phyloP scores from a whole-genome alignment of 2,888 invertebrate genomes.

The Litoditis marina region DNA sequence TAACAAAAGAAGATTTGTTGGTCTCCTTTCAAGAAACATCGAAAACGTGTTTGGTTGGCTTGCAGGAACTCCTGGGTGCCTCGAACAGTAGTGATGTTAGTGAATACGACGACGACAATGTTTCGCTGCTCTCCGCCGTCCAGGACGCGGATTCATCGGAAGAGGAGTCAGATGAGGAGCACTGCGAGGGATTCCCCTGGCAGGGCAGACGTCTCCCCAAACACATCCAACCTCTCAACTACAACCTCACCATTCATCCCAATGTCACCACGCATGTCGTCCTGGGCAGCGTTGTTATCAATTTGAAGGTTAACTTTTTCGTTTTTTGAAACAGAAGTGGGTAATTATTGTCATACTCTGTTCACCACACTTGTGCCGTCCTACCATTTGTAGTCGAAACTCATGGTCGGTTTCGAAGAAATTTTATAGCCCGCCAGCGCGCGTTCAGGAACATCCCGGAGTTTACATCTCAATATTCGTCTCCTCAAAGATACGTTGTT shows the following conservation, averaged over 20 bases:
- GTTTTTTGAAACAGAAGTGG: constrained; percentile 9
- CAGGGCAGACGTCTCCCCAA: constrained; percentile 62
- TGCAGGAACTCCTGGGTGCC: too few relatives aligned
- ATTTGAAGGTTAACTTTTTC: constrained; percentile 18
- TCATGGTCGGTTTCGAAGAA: background rate
- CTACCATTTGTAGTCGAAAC: background rate
- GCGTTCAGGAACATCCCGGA: too few relatives aligned
- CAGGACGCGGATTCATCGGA: background rate
- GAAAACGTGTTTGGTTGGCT: too few relatives aligned
- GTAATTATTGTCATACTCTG: background rate
- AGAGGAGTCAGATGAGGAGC: background rate
- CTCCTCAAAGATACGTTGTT: too few relatives aligned
- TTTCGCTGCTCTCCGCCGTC: background rate
- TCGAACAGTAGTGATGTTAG: background rate
- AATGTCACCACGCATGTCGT: constrained; percentile 32
- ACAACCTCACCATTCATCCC: constrained; percentile 45
- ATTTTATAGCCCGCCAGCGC: background rate
- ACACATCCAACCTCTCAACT: constrained; percentile 53
- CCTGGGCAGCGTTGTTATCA: constrained; percentile 32
- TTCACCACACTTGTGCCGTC: background rate
- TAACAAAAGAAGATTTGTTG: too few relatives aligned
- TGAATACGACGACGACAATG: background rate
- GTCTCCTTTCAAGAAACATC: too few relatives aligned
- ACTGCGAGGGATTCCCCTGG: constrained; percentile 60
- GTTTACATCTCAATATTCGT: too few relatives aligned